phyloP scores from a whole-genome alignment of 1,140 invertebrate genomes.

The Notospermus geniculatus region DNA sequence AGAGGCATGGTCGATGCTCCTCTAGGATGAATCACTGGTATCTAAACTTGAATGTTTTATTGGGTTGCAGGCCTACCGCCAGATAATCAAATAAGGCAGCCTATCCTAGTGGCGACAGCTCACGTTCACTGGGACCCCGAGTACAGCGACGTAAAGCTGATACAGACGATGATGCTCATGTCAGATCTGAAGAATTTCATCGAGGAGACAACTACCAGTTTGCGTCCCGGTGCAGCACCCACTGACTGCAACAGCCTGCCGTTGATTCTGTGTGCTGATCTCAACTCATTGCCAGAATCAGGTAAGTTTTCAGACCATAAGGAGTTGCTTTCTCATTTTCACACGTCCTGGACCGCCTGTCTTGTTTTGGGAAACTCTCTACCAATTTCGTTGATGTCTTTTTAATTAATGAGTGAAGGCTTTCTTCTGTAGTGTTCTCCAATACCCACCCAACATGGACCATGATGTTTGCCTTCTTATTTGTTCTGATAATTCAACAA shows the following conservation, averaged over 20 bases:
- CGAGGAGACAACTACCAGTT: conserved; percentile 36
- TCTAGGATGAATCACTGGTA: too few species aligned
- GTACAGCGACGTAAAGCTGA: conserved; percentile 99
- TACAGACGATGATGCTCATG: conserved; percentile 99
- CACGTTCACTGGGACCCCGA: conserved; percentile 99
- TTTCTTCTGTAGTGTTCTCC: too few species aligned
- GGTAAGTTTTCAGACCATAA: conserved; percentile 60
- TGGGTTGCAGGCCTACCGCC: conserved; percentile 64
- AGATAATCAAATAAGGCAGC: conserved; percentile 68
- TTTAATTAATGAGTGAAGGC: too few species aligned
- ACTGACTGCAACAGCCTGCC: conserved; percentile 81
- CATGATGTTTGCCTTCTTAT: too few species aligned
- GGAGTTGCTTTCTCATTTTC: too few species aligned
- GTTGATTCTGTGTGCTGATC: conserved; percentile 93
- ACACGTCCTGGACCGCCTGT: too few species aligned
- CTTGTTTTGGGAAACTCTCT: too few species aligned
- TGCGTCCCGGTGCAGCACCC: conserved; percentile 27
- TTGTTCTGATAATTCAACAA: too few species aligned
- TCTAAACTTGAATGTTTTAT: conserved; percentile 1
- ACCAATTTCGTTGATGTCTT: too few species aligned
- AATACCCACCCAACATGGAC: too few species aligned
- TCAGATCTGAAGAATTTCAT: conserved; percentile 69
- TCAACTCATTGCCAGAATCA: conserved; percentile 97
- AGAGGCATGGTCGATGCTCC: too few species aligned
- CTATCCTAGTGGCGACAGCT: conserved; percentile 92